A percentile compares a stretch with the other conserved stretches of the same genome.
Conservation (phyloP, 2,797 vertebrate species). For the Gymnodraco acuticeps region DNA sequence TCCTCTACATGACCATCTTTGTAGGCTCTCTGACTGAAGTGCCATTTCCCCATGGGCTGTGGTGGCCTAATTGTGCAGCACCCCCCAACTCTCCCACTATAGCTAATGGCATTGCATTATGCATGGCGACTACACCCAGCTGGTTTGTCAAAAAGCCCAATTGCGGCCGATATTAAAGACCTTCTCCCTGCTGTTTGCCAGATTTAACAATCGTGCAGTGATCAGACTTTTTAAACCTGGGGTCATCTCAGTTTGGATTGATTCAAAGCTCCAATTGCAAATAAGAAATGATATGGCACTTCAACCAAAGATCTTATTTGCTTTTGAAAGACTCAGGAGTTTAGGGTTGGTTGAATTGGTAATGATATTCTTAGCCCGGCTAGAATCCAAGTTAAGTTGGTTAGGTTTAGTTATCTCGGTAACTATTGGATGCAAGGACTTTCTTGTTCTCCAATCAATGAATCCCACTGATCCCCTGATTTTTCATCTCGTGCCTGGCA, state of each 20-base stretch:
- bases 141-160: slow-evolving; percentile 52
- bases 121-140: slow-evolving; percentile 51
- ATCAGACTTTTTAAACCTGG: slow-evolving; percentile 12
- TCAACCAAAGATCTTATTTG: background rate
- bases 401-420: background rate
- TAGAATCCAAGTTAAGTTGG: background rate
- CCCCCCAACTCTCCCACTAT: background rate
- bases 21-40: slow-evolving; percentile 54
- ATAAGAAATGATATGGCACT: background rate
- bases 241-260: background rate
- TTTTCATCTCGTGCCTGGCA: background rate
- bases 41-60: slow-evolving; percentile 53
- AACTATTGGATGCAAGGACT: background rate
- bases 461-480: background rate
- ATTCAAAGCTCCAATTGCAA: background rate
- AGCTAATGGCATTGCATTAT: slow-evolving; percentile 43
- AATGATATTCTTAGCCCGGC: background rate
- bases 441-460: background rate
- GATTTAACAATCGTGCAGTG: background rate
- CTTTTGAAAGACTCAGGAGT: background rate
- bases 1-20: slow-evolving; percentile 51
- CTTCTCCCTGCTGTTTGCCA: background rate
- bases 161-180: slow-evolving; percentile 21
- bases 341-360: background rate
- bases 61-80: slow-evolving; percentile 60